Percentiles rank a stretch among this genome's conserved stretches.
Conservation (phyloP, 2,797 vertebrate species). For the Coracias cyanogaster region DNA sequence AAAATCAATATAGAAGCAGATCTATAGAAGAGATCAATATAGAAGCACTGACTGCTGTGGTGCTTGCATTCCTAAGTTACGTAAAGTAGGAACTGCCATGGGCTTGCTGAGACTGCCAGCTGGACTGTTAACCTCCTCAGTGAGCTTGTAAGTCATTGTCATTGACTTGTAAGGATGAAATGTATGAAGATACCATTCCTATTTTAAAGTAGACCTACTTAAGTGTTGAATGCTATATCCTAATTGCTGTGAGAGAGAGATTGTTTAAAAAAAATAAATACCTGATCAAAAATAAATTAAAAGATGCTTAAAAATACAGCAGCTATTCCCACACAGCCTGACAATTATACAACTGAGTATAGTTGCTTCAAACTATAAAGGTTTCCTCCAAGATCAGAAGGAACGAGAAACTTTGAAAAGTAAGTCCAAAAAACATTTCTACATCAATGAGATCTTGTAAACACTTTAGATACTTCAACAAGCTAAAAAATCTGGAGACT, state of each 20-base stretch:
- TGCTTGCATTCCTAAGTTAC: not conserved
- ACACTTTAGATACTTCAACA: not conserved
- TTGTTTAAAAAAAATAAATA: not conserved
- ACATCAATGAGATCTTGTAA: not conserved
- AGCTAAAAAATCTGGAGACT: not conserved
- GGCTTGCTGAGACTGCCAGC: not conserved
- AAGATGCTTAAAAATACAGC: not conserved
- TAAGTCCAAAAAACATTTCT: not conserved
- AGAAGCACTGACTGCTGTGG: not conserved
- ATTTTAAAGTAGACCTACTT: not conserved
- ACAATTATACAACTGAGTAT: not conserved
- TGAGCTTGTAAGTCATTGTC: not conserved
- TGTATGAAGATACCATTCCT: not conserved
- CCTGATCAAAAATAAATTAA: not conserved
- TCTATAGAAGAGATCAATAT: not conserved
- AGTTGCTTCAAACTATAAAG: not conserved
- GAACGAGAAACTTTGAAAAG: not conserved
- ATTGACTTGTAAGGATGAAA: not conserved
- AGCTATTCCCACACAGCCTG: not conserved
- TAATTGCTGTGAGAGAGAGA: not conserved
- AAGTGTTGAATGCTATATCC: not conserved
- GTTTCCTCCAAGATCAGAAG: not conserved
- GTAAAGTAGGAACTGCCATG: not conserved
- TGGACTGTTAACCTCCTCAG: not conserved
- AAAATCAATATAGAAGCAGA: not conserved